Conservation (phyloP, 2,113 vertebrate genomes). For the Tringa solitaria region DNA sequence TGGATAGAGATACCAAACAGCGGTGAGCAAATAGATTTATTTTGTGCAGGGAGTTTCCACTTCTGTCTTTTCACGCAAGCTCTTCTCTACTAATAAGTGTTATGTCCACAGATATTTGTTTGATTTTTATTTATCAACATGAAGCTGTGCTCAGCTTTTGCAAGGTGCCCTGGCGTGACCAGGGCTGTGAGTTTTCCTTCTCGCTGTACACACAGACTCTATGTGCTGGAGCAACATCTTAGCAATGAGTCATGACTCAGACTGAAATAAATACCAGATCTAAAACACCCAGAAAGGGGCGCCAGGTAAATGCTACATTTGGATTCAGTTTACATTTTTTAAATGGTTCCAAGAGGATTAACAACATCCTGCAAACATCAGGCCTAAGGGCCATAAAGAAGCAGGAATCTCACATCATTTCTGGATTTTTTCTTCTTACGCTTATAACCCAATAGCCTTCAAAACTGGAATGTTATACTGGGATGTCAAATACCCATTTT, state of each 20-base stretch:
- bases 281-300: background rate
- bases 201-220: background rate
- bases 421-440: background rate
- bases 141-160: background rate
- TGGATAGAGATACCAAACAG: rapidly evolving
- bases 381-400: background rate
- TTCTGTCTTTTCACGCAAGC: background rate
- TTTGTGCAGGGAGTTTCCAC: background rate
- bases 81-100: background rate
- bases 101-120: background rate
- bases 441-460: background rate
- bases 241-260: background rate
- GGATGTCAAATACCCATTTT: background rate
- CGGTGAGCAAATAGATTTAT: background rate
- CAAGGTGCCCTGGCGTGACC: background rate
- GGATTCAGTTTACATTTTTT: background rate
- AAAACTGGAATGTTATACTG: background rate
- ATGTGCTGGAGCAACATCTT: background rate
- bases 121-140: background rate
- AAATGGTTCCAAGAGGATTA: background rate
- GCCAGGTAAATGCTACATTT: background rate
- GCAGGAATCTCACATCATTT: background rate
- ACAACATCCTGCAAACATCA: background rate
- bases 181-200: background rate
- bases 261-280: background rate